Base-by-base conservation (phyloP, 2,888 invertebrate genomes). In the Coenonympha arcania region DNA sequence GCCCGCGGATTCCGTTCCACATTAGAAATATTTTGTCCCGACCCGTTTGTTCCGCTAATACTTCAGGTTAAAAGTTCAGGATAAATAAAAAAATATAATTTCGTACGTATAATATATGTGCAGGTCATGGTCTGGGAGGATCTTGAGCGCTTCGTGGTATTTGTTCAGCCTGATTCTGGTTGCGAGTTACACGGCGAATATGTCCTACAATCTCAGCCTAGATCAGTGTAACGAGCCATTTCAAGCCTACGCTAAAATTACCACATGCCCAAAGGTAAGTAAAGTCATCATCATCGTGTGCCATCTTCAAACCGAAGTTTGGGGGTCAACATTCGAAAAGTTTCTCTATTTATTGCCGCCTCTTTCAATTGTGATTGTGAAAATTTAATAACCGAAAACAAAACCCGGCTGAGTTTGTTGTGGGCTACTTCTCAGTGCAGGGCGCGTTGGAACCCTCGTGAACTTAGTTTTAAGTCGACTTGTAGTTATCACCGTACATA, bases 111-210 rank as follows among this genome's bases (percentile, higher is more conserved):
- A 15, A 1, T 20, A 9, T 26, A 24, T 4, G 45, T 71, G 42
- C 64, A 89, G 94, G 68, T 94, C 94, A 1, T 87, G 93, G 52
- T 95, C 95, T 3, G 96, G 95, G 1, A 89, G 98, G 44, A 97
- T 99, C 60, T 98, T 98, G 0, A 95, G 97, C 31, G 92, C 94
- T 19, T 96, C 97, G 2, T 99, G 99, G 99, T 99, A 98, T 97
- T 98, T 98, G 79, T 99, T 99, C 79, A 96, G 98, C 0, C 87
- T 99, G 56, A 96, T 99, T 65, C 90, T 99, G 45, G 94, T 98
- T 64, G 96, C 96, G 16, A 97, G 96, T 22, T 99, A 99, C 79
- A 99, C 98, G 22, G 99, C 99, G 58, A 99, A 98, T 79, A 88
- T 99, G 72, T 95, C 97, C 11, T 98, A 99, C 6, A 97, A 97